Percentiles rank a stretch among this genome's conserved stretches.
Evolutionary conservation across 2,113 vertebrate genomes (phyloP).

Genomic region (Gambusia affinis): DNA sequence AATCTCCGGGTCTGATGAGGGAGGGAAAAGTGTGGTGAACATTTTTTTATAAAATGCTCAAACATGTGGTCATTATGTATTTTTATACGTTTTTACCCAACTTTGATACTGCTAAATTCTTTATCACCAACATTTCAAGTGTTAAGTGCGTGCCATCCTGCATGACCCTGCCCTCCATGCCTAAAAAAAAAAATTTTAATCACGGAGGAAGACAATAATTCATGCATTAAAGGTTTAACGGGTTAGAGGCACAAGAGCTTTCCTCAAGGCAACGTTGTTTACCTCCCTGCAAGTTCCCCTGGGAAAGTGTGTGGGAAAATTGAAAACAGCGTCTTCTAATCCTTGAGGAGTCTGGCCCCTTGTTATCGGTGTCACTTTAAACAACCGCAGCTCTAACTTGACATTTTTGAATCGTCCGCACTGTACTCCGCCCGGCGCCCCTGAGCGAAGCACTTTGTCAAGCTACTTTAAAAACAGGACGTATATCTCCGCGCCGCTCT

Average conservation of each 20-base stretch:
- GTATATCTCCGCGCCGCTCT: background rate
- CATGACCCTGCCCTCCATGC: too few relatives aligned
- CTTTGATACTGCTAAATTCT: background rate
- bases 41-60: background rate
- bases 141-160: background rate
- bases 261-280: background rate
- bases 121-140: background rate
- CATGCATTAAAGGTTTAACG: background rate
- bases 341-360: background rate
- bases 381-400: background rate
- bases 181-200: background rate
- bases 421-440: background rate
- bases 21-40: background rate
- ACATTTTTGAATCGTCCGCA: background rate
- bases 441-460: conserved; percentile 4
- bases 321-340: background rate
- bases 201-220: background rate
- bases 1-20: too few relatives aligned
- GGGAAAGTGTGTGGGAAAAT: background rate
- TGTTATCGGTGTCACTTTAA: background rate
- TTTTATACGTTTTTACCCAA: background rate
- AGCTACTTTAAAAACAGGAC: conserved; percentile 5
- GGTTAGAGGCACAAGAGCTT: too few relatives aligned
- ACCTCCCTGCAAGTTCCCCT: background rate
- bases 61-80: background rate